Evolutionary conservation across 2,888 invertebrate species (phyloP), one percentile per base, ranked within the genome.

Genomic region (Acronicta psi): DNA sequence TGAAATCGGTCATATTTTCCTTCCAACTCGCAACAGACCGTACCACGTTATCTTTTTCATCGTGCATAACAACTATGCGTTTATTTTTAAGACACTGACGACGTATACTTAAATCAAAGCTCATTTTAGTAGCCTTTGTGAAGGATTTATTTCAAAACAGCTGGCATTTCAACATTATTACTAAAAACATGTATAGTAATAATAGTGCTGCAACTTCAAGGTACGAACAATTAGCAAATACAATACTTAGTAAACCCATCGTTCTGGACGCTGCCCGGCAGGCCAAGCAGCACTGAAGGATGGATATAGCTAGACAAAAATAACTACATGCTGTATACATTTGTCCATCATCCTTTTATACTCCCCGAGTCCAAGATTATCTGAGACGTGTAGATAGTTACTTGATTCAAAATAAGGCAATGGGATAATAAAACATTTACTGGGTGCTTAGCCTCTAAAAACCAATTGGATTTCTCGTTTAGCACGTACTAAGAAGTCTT

Each of bases 1-100:
- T 94, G 93, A 92, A 92, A 93, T 92, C 93, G 89, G 92, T 92
- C 92, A 93, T 92, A 93, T 92, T 92, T 92, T 90, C 91, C 92
- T 89, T 89, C 88, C 90, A 88, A 83, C 85, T 84, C 77, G 88
- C 93, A 92, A 81, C 92, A 82, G 87, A 93, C 90, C 92, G 91
- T 92, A 88, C 85, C 82, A 80, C 77, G 85, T 91, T 93, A 93
- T 93, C 93, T 83, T 67, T 77, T 70, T 75, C 88, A 93, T 93
- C 93, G 81, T 86, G 91, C 89, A 93, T 93, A 92, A 89, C 85
- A 88, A 91, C 85, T 83, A 84, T 82, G 83, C 87, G 83, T 88
- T 91, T 89, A 90, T 90, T 87, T 90, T 87, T 84, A 85, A 87
- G 89, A 87, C 86, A 77, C 79, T 86, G 85, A 89, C 88, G 85